Percentiles rank a stretch among this genome's conserved stretches.
phyloP scores from a whole-genome alignment of 2,888 invertebrate species.

The Heterodera filipjevi region DNA sequence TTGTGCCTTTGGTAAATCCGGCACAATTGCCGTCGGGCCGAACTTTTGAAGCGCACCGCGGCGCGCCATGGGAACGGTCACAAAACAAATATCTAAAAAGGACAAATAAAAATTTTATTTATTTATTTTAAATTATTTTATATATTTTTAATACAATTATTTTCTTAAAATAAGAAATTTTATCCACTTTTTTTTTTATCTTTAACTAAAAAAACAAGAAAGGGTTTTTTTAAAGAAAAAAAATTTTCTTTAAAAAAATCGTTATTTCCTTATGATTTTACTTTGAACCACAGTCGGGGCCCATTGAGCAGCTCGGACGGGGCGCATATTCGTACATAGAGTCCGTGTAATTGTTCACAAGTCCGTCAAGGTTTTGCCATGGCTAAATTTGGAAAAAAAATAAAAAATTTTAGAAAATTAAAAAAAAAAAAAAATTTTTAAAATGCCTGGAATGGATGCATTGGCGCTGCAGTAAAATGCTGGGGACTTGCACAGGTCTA shows the following conservation, averaged over 20 bases:
- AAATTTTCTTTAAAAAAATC: too few species aligned
- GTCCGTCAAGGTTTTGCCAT: conserved; percentile 13
- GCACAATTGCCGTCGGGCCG: conserved; percentile 54
- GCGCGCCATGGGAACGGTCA: conserved; percentile 51
- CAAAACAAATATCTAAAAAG: conserved; percentile 59
- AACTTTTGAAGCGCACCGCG: conserved; percentile 56
- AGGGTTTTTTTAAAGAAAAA: too few species aligned
- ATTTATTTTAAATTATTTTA: not conserved
- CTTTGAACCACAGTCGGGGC: conserved; percentile 43
- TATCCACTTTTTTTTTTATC: too few species aligned
- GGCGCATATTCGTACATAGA: conserved; percentile 56
- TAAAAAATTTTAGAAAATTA: not conserved
- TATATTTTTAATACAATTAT: too few species aligned
- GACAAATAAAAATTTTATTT: not conserved
- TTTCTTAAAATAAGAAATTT: too few species aligned
- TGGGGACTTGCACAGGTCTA: conserved; percentile 11
- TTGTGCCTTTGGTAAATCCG: conserved; percentile 45
- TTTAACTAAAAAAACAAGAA: too few species aligned
- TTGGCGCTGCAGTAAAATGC: conserved; percentile 8
- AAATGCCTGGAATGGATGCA: conserved; percentile 23
- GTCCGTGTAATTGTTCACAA: conserved; percentile 58
- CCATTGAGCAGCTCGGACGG: conserved; percentile 50
- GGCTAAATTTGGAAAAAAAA: conserved; percentile 10
- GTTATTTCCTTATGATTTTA: conserved; percentile 13
- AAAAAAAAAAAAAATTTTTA: not conserved